phyloP scores from a whole-genome alignment of 2,888 invertebrate genomes.

The Melinaea marsaeus region DNA sequence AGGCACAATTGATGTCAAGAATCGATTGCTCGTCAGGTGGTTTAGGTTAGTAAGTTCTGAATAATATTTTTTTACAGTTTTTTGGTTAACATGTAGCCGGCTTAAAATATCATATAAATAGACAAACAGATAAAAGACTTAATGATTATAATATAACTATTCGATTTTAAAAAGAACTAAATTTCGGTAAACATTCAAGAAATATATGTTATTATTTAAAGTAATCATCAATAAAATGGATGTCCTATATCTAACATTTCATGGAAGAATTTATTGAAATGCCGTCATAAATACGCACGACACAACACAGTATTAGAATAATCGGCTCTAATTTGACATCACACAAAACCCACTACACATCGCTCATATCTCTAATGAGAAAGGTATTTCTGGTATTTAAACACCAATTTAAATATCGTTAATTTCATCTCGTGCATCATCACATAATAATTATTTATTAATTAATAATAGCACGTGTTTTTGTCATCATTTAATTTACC shows the following conservation, averaged over 20 bases:
- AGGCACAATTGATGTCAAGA: conserved; percentile 69
- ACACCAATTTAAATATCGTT: conserved; percentile 1
- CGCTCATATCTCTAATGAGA: conserved; percentile 1
- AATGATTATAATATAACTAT: no score
- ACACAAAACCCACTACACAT: neutral
- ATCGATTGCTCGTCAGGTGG: conserved; percentile 71
- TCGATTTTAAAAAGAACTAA: no score
- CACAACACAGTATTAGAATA: neutral
- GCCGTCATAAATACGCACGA: neutral
- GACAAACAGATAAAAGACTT: no score
- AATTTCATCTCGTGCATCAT: neutral
- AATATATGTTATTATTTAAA: no score
- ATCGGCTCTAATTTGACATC: neutral
- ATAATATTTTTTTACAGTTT: neutral
- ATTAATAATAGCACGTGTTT: conserved; percentile 3
- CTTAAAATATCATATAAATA: no score
- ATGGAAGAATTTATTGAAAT: no score
- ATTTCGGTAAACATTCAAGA: no score
- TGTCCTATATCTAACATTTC: no score
- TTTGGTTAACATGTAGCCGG: no score
- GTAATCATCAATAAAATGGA: no score
- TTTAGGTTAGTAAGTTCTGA: conserved; percentile 57
- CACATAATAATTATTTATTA: neutral
- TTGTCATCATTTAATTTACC: neutral
- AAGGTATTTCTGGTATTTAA: conserved; percentile 2